phyloP scores from a whole-genome alignment of 2,888 invertebrate genomes.

The Digitonthophagus gazella region DNA sequence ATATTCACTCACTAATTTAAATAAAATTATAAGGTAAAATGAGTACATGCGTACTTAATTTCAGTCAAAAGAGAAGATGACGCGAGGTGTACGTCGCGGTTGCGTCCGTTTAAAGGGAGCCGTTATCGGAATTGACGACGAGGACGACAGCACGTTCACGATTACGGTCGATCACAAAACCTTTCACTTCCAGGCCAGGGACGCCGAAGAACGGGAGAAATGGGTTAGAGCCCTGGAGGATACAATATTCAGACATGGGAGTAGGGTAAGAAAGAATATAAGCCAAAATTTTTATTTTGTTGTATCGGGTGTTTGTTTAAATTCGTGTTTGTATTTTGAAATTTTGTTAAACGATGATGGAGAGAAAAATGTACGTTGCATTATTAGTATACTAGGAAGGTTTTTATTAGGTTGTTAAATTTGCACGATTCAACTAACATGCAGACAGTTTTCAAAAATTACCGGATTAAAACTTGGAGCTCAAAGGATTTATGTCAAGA shows the following conservation, averaged over 20 bases:
- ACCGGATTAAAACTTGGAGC: too few species aligned
- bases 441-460: too few species aligned
- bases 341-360: too few species aligned
- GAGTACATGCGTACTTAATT: constrained; percentile 45
- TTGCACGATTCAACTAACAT: too few species aligned
- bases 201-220: constrained; percentile 89
- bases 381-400: too few species aligned
- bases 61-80: constrained; percentile 98
- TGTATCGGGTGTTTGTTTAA: too few species aligned
- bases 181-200: constrained; percentile 98
- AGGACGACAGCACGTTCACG: constrained; percentile 98
- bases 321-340: too few species aligned
- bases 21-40: too few species aligned
- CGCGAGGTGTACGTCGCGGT: constrained; percentile 92
- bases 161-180: constrained; percentile 99
- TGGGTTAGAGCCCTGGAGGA: constrained; percentile 97
- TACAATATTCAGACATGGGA: constrained; percentile 83
- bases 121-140: constrained; percentile 97
- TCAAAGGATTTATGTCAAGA: too few species aligned
- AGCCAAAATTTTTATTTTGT: neutral
- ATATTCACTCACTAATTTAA: too few species aligned
- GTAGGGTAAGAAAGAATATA: constrained; percentile 54
- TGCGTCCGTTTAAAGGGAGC: constrained; percentile 97
- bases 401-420: too few species aligned
- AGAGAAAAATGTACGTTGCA: too few species aligned